Base-by-base conservation (phyloP, 2,113 vertebrate genomes). In the Nannospalax galili region DNA sequence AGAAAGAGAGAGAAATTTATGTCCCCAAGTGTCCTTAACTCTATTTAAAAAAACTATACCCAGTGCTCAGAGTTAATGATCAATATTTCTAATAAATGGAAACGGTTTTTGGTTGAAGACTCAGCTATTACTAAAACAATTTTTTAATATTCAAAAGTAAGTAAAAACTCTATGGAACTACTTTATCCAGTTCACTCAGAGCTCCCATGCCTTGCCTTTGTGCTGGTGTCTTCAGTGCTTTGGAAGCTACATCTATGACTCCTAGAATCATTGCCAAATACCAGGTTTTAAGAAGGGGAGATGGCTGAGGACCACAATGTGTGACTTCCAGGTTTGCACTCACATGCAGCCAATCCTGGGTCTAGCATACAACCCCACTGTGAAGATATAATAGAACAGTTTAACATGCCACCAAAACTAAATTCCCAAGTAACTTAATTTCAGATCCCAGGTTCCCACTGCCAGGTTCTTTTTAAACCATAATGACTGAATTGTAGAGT, bases 381-480 rank as follows among this genome's bases (percentile, higher is more conserved):
- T 95, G 94, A 95, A 97, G 81, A 93, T 88, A 88, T 79, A 96
- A 96, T 35, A 15, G 26, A 82, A 73, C 45, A 58, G 67, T 95
- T 98, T 92, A 97, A 97, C 91, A 96, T 74, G 35, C 80, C 45
- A 75, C 91, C 97, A 58, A 86, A 97, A 96, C 92, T 35, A 95
- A 96, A 94, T 73, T 94, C 93, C 95, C 95, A 96, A 81, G 96
- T 93, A 95, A 93, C 92, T 93, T 97, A 94, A 97, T 97, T 98
- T 95, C 56, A 94, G 62, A 78, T 79, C 78, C 42, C 20, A 84
- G 84, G 74, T 90, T 87, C 81, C 95, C 94, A 37, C 19, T 72
- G 72, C 74, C 72, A 11, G 42, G 64, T 37, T 96, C 56, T 88
- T 97, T 92, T 95, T 88, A 92, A 97, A 81, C 93, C 91, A 48